Base-by-base conservation (phyloP, 2,113 vertebrate species). In the Tauraco erythrolophus region DNA sequence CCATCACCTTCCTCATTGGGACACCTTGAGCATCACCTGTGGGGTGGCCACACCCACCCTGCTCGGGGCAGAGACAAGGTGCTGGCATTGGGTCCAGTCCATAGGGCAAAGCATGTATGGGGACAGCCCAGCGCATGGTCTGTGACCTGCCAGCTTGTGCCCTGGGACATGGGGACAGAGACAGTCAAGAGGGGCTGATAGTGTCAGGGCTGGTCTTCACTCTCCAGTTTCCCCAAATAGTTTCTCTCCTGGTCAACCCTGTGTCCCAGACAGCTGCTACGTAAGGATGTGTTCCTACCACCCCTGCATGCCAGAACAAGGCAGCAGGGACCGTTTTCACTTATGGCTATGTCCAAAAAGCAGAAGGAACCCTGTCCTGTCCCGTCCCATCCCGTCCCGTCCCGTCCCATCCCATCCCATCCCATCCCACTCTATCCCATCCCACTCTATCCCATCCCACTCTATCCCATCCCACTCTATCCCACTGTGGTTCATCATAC, bases 51-150 rank as follows among this genome's bases (percentile, higher is more conserved):
- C 21, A 48, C 24, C 62, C 45, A n/a, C 22, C 64, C 60, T 69
- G 58, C n/a, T 41, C 0, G 1, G 39, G 68, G 31, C 64, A 65
- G 62, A 74, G 41, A 14, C 0, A 0, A 54, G 54, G 14, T 48
- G 54, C 15, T 68, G 84, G 39, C 6, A 4, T 0, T 30, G 43
- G 56, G 48, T 41, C 41, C n/a, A 45, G 48, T 48, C 11, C 7
- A 60, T 28, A 43, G 14, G 19, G 23, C 19, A 45, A 61, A 87
- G 50, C 6, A 65, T 35, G 64, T 6, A 3, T 13, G 25, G 57
- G 45, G n/a, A n/a, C 14, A 43, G 31, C 41, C 21, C 6, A 33
- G 33, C 0, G 0, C 1, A 1, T 24, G 54, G 35, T 27, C 39
- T 56, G 43, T 9, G 53, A 25, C 30, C n/a, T 85, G n/a, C 35